Evolutionary conservation across 1,140 invertebrate genomes (phyloP), one percentile per base, ranked within the genome.

Genomic region (Capitella teleta): DNA sequence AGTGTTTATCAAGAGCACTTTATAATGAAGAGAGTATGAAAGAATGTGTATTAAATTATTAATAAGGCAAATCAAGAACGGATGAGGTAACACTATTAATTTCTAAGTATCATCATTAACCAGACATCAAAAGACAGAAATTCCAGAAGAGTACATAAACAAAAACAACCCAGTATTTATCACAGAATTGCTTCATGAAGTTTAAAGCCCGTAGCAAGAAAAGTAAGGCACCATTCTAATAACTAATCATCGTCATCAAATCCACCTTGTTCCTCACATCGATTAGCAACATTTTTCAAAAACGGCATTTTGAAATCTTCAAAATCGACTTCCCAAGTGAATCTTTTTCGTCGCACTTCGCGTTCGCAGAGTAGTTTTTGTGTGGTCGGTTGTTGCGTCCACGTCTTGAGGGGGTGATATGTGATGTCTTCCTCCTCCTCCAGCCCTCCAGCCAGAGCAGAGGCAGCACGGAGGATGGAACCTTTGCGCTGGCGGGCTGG

Each of bases 251-350:
- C 45, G 36, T 38, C 28, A 19, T 47, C 45, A 47, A 47, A n/a
- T 38, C 41, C 44, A 47, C 55, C 50, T 24, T 38, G 28, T 26
- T 56, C 49, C 38, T 52, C 53, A 16, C 54, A 28, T 54, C 49
- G 53, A 14, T 53, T 50, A 12, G 26, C 37, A 34, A 71, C 47
- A 56, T 73, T 73, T 54, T 64, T 66, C 18, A 65, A 57, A 53
- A 73, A 73, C 28, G 71, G 71, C 66, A 72, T 69, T 47, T 69
- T 52, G 58, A 69, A 73, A 53, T 73, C 70, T 24, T 60, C 57
- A 60, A 74, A 74, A 56, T 74, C 72, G n/a, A 71, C 64, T 41
- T 72, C 67, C 69, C 68, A 74, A 10, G 60, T 59, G 53, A 63
- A 70, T 25, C 62, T 47, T 19, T 70, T 59, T 30, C 67, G 52